Percentiles rank a stretch among this genome's conserved stretches.
phyloP scores from a whole-genome alignment of 2,797 vertebrate genomes.

The Microctenopoma stevenorrisi region DNA sequence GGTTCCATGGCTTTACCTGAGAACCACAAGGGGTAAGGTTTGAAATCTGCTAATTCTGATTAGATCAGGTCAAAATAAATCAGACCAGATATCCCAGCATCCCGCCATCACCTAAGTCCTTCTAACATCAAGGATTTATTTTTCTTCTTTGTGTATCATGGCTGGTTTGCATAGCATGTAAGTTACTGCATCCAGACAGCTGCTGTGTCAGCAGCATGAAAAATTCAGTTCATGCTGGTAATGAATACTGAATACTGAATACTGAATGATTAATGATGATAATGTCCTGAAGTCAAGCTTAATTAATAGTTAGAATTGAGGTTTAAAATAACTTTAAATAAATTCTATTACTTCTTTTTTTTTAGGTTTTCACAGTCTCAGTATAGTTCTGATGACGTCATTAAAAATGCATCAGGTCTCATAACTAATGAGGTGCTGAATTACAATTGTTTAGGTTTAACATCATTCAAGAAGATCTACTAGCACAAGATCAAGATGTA shows the following conservation, averaged over 20 bases:
- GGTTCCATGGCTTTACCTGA: too few relatives aligned
- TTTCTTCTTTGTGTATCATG: neutral
- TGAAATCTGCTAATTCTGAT: too few relatives aligned
- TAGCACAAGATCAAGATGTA: conserved; percentile 16
- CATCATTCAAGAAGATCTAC: conserved; percentile 1
- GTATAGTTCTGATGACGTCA: neutral
- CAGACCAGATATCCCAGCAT: too few relatives aligned
- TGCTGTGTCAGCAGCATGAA: conserved; percentile 46
- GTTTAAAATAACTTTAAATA: conserved; percentile 11
- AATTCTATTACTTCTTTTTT: neutral
- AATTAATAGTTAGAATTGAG: conserved; percentile 26
- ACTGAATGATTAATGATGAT: conserved; percentile 39
- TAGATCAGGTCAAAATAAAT: too few relatives aligned
- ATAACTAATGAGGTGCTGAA: too few relatives aligned
- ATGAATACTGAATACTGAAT: conserved; percentile 40
- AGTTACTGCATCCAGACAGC: conserved; percentile 34
- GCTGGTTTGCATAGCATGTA: neutral
- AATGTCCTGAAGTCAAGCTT: conserved; percentile 48
- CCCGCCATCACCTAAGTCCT: too few relatives aligned
- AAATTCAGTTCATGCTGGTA: conserved; percentile 36
- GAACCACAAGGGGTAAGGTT: too few relatives aligned
- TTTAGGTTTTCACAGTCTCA: neutral
- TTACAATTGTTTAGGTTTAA: neutral
- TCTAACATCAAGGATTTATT: too few relatives aligned
- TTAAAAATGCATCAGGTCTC: neutral